A percentile compares a stretch with the other conserved stretches of the same genome.
These are phyloP conservation scores for Odontamblyopus rebecca DNA, from an alignment of 2,797 vertebrate species.

Conservation along the genomic window DNA sequence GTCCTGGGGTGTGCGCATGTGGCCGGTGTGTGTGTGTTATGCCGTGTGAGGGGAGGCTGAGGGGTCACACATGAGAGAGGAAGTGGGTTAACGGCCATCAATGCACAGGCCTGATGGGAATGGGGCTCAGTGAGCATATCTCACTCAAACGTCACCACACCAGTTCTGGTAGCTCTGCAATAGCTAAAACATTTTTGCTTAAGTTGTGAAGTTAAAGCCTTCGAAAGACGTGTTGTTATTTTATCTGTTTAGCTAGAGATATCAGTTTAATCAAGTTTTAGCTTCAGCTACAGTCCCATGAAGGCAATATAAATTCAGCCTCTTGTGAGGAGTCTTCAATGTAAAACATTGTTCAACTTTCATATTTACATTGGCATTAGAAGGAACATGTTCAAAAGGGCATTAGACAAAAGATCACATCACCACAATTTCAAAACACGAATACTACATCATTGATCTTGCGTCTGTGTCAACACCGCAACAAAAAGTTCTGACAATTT, in stretches of 20 bases:
- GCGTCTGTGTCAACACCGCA: constrained; percentile 27
- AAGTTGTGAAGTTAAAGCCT: background rate
- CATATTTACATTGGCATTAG: background rate
- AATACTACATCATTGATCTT: constrained; percentile 23
- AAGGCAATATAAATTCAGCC: background rate
- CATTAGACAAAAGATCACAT: background rate
- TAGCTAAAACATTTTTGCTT: background rate
- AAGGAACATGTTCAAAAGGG: background rate
- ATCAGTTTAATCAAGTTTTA: too few species aligned
- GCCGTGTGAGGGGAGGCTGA: constrained; percentile 28
- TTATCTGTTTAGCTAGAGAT: too few species aligned
- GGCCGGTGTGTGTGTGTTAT: constrained; percentile 34
- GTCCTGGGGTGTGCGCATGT: constrained; percentile 42
- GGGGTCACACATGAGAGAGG: constrained; percentile 63
- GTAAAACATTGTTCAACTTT: background rate
- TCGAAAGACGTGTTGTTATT: background rate
- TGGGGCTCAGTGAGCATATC: constrained; percentile 37
- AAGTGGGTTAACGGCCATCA: constrained; percentile 72
- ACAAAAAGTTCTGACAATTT: constrained; percentile 33
- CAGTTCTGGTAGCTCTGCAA: constrained; percentile 14
- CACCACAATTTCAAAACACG: constrained; percentile 33
- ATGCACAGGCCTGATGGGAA: constrained; percentile 52
- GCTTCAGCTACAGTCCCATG: background rate
- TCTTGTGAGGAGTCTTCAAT: background rate
- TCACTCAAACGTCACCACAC: constrained; percentile 46